Evolutionary conservation across 2,888 invertebrate genomes (phyloP).

Genomic region (Iphiclides podalirius): DNA sequence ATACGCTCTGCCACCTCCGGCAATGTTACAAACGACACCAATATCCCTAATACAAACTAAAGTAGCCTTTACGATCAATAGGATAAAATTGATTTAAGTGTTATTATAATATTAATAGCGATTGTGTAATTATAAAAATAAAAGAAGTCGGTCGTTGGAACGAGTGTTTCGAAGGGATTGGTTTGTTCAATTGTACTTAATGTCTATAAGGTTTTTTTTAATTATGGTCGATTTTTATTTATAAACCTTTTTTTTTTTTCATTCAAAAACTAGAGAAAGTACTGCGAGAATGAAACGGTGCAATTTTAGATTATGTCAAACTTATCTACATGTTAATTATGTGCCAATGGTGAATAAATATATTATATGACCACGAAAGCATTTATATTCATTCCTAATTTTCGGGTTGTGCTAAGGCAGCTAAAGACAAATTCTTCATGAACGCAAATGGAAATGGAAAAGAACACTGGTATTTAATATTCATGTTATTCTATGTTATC

Average conservation of each 20-base stretch:
- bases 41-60: not conserved
- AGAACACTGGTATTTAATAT: too few relatives aligned
- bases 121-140: slow-evolving; percentile 2
- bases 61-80: slow-evolving; percentile 4
- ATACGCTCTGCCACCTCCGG: not conserved
- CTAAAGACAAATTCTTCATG: too few relatives aligned
- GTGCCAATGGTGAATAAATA: not conserved
- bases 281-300: too few relatives aligned
- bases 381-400: slow-evolving; percentile 14
- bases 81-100: slow-evolving; percentile 10
- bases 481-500: slow-evolving; percentile 4
- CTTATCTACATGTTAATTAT: not conserved
- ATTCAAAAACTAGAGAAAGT: too few relatives aligned
- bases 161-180: not conserved
- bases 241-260: too few relatives aligned
- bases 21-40: not conserved
- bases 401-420: slow-evolving; percentile 13
- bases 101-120: slow-evolving; percentile 10
- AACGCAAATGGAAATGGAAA: too few relatives aligned
- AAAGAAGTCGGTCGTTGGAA: not conserved
- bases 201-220: not conserved
- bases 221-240: too few relatives aligned
- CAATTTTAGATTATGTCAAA: too few relatives aligned
- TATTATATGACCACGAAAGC: not conserved
- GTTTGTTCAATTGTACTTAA: slow-evolving; percentile 5